Base-by-base conservation (phyloP, 2,888 invertebrate species). In the Schrankia costaestrigalis region DNA sequence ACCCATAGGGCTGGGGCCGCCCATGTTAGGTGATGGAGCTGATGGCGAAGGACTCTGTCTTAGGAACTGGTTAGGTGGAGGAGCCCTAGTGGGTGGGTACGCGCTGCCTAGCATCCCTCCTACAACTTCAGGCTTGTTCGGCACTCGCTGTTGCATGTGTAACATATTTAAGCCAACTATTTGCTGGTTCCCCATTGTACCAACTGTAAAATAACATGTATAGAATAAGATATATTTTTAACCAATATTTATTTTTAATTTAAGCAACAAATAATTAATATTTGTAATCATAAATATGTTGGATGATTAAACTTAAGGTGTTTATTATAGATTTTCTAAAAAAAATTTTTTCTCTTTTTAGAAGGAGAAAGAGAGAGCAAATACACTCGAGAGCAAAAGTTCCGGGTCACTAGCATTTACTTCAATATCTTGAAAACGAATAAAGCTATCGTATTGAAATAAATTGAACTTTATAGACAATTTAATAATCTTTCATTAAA, bases 1-100 rank as follows among this genome's bases (percentile, higher is more conserved):
- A 83, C 82, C 81, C 81, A 87, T 85, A 17, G 90, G 89, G 37
- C 87, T 86, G 1, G 90, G 90, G 0, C 90, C 90, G 3, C 83
- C 89, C 78, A 91, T 88, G 24, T 90, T 90, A 15, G 93, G 93
- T 25, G 93, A 93, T 5, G 93, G 92, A 0, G 93, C 93, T 0
- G 93, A 93, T 0, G 94, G 94, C 9, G 93, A 93, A 0, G 95
- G 95, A 61, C 94, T 95, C 68, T 94, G 95, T 0, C 93, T 87
- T 52, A 95, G 85, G 78, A 94, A 95, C 68, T 94, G 94, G 49
- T 89, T 90, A 2, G 94, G 94, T 0, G 92, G 91, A 0, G 93
- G 92, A 23, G 92, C 92, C 0, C 95, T 83, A 1, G 76, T 80
- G 0, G 67, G 64, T 1, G 70, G 61, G 53, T 90, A 90, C 41